These are phyloP conservation scores for Drosophila asahinai DNA, from an alignment of 1,140 invertebrate genomes.

Conservation along the genomic window DNA sequence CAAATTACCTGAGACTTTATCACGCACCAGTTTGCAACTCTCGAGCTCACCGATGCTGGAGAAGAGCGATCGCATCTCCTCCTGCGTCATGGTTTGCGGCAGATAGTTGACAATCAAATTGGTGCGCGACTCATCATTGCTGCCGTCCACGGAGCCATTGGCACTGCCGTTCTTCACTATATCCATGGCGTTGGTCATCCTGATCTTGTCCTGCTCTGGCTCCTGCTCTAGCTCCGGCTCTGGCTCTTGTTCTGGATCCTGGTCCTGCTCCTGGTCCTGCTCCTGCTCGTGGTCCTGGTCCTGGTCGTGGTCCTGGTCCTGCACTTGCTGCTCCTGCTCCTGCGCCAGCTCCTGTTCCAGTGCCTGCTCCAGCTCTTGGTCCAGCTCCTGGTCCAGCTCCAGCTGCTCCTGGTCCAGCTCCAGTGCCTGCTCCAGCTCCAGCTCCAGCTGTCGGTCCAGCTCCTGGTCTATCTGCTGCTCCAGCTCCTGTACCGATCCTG, in stretches of 20 bases:
- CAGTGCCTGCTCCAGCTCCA: conserved; percentile 20
- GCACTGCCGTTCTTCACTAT: conserved; percentile 87
- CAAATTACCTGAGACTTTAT: conserved; percentile 92
- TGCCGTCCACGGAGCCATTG: conserved; percentile 87
- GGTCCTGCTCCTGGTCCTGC: neutral
- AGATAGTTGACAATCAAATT: conserved; percentile 97
- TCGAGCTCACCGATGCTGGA: conserved; percentile 95
- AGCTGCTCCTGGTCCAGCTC: conserved; percentile 4
- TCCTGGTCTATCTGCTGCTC: conserved; percentile 9
- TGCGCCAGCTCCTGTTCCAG: conserved; percentile 12
- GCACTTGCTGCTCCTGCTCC: conserved; percentile 6
- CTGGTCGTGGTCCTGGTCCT: neutral
- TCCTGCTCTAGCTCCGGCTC: neutral
- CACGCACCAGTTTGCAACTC: conserved; percentile 95
- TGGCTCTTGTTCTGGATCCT: neutral
- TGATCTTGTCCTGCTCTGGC: conserved; percentile 36
- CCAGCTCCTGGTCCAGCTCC: conserved; percentile 1
- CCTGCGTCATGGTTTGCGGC: conserved; percentile 96
- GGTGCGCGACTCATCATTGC: conserved; percentile 87
- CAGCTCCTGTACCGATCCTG: conserved; percentile 11
- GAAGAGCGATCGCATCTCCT: conserved; percentile 94
- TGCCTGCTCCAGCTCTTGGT: neutral
- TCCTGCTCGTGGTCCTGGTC: neutral
- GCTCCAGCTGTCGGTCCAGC: conserved; percentile 16
- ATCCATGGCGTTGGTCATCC: conserved; percentile 84